phyloP scores from a whole-genome alignment of 2,888 invertebrate species.

The Heliconius cydno region DNA sequence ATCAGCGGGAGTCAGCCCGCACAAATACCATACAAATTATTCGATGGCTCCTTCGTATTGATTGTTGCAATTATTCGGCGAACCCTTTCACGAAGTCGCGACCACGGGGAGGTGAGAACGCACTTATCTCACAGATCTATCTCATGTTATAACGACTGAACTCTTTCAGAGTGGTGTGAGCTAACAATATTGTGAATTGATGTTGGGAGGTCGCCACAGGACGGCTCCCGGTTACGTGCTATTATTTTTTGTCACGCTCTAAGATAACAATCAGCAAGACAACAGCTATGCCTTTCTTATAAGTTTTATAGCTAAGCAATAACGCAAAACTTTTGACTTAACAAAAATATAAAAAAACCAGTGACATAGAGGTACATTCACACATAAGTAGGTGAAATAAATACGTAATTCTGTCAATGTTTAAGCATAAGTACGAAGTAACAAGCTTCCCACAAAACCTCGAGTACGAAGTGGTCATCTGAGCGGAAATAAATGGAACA shows the following conservation, averaged over 20 bases:
- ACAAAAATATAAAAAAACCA: slow-evolving; percentile 18
- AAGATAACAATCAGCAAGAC: slow-evolving; percentile 63
- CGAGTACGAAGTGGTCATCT: slow-evolving; percentile 66
- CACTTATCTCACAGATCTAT: slow-evolving; percentile 76
- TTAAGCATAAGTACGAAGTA: slow-evolving; percentile 46
- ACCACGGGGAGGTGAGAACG: slow-evolving; percentile 81
- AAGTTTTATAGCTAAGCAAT: slow-evolving; percentile 30
- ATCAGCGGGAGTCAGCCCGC: slow-evolving; percentile 82
- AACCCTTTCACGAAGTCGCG: slow-evolving; percentile 77
- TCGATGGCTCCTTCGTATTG: slow-evolving; percentile 81
- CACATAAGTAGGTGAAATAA: slow-evolving; percentile 42
- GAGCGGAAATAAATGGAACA: slow-evolving; percentile 73
- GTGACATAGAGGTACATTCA: slow-evolving; percentile 53
- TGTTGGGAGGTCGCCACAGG: slow-evolving; percentile 70
- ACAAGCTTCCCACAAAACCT: slow-evolving; percentile 74
- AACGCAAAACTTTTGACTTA: slow-evolving; percentile 1
- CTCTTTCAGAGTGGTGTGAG: slow-evolving; percentile 80
- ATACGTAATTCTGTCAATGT: slow-evolving; percentile 24
- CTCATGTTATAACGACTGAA: slow-evolving; percentile 62
- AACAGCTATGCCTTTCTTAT: slow-evolving; percentile 57
- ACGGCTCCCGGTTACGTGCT: slow-evolving; percentile 59
- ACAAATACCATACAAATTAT: slow-evolving; percentile 83
- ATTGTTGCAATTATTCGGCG: slow-evolving; percentile 83
- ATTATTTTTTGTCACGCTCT: slow-evolving; percentile 76
- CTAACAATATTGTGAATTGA: slow-evolving; percentile 62